Evolutionary conservation across 53 echinoderm and acorn worm species (phyloP).

Genomic region (Patiria pectinifera): DNA sequence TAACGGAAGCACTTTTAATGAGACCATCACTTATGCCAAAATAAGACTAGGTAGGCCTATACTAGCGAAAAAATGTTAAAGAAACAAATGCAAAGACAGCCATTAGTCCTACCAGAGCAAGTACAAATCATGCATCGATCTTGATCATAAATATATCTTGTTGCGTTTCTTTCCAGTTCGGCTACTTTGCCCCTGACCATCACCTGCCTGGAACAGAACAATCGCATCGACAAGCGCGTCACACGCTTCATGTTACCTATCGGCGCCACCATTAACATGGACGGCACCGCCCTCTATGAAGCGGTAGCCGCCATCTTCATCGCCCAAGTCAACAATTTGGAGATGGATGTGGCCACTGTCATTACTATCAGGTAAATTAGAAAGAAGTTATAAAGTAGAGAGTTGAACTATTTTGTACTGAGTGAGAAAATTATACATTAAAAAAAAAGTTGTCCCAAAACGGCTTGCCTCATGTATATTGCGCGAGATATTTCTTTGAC

Average conservation of each 20-base stretch:
- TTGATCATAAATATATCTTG: not conserved
- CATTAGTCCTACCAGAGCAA: too few species aligned
- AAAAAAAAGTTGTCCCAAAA: too few species aligned
- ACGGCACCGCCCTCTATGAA: constrained; percentile 98
- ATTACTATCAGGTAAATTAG: constrained; percentile 85
- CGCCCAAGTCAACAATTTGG: constrained; percentile 82
- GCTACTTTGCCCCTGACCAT: constrained; percentile 98
- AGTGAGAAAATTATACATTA: too few species aligned
- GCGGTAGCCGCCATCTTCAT: constrained; percentile 99
- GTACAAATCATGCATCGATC: too few species aligned
- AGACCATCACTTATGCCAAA: too few species aligned
- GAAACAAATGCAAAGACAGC: too few species aligned
- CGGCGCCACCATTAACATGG: constrained; percentile 98
- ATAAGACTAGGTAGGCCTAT: too few species aligned
- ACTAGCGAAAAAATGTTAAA: too few species aligned
- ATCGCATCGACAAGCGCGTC: constrained; percentile 82
- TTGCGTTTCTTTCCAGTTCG: constrained; percentile 63
- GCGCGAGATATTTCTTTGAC: too few species aligned
- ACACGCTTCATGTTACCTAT: constrained; percentile 95
- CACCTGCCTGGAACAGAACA: constrained; percentile 81
- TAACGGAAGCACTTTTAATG: too few species aligned
- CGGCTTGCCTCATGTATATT: too few species aligned
- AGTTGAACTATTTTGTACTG: not conserved
- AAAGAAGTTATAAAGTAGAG: not conserved
- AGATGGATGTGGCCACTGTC: constrained; percentile 74